Evolutionary conservation across 2,888 invertebrate species (phyloP).

Genomic region (Colostygia pectinataria): DNA sequence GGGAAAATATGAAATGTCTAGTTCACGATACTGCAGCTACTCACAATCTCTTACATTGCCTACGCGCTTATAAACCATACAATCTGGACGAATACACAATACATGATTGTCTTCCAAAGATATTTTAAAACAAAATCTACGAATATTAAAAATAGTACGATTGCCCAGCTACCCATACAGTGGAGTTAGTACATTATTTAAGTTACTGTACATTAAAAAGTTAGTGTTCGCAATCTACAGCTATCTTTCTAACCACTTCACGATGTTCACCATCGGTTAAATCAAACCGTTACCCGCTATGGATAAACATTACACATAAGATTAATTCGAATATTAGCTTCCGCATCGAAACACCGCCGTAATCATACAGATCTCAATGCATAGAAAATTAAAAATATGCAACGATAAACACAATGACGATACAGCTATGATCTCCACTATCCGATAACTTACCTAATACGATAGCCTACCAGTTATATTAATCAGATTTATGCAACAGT

Average conservation of each 20-base stretch:
- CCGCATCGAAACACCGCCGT: constrained; percentile 33
- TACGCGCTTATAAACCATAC: constrained; percentile 55
- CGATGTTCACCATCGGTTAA: constrained; percentile 48
- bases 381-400: constrained; percentile 46
- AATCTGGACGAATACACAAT: constrained; percentile 59
- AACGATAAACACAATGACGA: constrained; percentile 50
- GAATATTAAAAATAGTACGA: constrained; percentile 77
- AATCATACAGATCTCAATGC: constrained; percentile 42
- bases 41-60: constrained; percentile 45
- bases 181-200: constrained; percentile 72
- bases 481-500: constrained; percentile 79
- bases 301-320: constrained; percentile 50
- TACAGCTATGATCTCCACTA: constrained; percentile 58
- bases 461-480: constrained; percentile 72
- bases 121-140: constrained; percentile 63
- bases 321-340: constrained; percentile 42
- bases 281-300: constrained; percentile 50
- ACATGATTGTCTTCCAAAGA: constrained; percentile 64
- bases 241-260: constrained; percentile 64
- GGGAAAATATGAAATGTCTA: constrained; percentile 38
- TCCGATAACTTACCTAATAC: constrained; percentile 63
- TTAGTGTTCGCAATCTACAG: constrained; percentile 69
- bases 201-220: constrained; percentile 74
- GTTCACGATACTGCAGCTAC: constrained; percentile 46
- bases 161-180: constrained; percentile 81